phyloP scores from a whole-genome alignment of 2,797 vertebrate species.

The Siniperca scherzeri region DNA sequence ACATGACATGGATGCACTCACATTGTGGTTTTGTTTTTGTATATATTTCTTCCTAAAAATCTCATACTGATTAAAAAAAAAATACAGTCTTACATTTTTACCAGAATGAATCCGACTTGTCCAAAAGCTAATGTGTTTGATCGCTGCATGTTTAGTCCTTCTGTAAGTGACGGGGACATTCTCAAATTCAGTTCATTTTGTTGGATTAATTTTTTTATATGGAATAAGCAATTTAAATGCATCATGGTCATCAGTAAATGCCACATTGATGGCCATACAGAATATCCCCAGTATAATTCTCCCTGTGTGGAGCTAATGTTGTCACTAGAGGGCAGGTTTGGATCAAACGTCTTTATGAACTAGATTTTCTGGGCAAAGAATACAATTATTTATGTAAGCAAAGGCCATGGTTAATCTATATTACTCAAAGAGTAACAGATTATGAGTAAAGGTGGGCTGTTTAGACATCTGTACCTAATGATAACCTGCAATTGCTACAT shows the following conservation, averaged over 20 bases:
- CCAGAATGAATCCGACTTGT: neutral
- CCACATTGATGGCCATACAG: neutral
- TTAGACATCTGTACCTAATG: neutral
- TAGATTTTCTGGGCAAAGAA: neutral
- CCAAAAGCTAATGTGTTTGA: neutral
- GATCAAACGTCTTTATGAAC: conserved; percentile 4
- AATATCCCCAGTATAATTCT: neutral
- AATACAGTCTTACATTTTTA: neutral
- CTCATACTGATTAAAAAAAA: neutral
- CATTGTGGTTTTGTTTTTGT: neutral
- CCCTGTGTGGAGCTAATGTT: neutral
- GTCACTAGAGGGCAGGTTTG: conserved; percentile 68
- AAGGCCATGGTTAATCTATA: neutral
- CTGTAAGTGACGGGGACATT: neutral
- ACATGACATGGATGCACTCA: neutral
- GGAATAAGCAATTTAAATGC: neutral
- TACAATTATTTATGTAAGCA: neutral
- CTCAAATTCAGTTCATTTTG: neutral
- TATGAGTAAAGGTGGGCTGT: neutral
- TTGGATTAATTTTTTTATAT: neutral
- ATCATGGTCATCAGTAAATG: neutral
- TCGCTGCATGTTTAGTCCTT: neutral
- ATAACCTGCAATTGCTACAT: neutral
- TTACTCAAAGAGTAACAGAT: neutral
- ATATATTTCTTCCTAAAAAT: neutral